These are phyloP conservation scores for Eurytoma adleriae DNA, from an alignment of 2,888 invertebrate genomes.

Conservation along the genomic window DNA sequence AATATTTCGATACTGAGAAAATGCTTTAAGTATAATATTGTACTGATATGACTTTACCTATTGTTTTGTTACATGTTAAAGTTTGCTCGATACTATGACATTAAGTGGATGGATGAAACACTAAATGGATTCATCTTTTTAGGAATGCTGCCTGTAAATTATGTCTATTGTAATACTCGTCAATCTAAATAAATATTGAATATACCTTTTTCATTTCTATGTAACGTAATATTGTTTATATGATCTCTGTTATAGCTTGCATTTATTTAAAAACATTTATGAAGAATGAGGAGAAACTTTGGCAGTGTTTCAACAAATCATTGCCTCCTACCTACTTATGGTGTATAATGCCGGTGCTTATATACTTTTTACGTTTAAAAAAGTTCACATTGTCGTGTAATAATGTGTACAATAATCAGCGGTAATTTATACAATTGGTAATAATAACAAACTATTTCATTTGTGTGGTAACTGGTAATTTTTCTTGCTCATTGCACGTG, in stretches of 20 bases:
- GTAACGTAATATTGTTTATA: slow-evolving; percentile 15
- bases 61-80: not conserved
- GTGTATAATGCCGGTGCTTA: too few species aligned
- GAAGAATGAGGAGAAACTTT: too few species aligned
- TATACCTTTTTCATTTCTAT: slow-evolving; percentile 2
- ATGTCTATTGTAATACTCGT: not conserved
- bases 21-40: slow-evolving; percentile 18
- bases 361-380: too few species aligned
- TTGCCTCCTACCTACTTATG: too few species aligned
- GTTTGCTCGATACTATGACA: not conserved
- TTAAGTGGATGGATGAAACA: not conserved
- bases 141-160: slow-evolving; percentile 34
- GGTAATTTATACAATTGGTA: slow-evolving; percentile 7
- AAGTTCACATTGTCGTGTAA: too few species aligned
- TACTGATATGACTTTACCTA: slow-evolving; percentile 28
- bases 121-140: not conserved
- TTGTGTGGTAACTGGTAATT: slow-evolving; percentile 37
- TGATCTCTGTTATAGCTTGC: too few species aligned
- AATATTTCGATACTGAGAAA: not conserved
- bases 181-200: slow-evolving; percentile 23
- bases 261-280: slow-evolving; percentile 11
- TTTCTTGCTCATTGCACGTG: slow-evolving; percentile 45
- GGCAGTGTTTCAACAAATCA: too few species aligned
- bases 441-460: slow-evolving; percentile 11
- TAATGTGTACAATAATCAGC: too few species aligned